Evolutionary conservation across 2,797 vertebrate species (phyloP).

Genomic region (Chelon auratus): DNA sequence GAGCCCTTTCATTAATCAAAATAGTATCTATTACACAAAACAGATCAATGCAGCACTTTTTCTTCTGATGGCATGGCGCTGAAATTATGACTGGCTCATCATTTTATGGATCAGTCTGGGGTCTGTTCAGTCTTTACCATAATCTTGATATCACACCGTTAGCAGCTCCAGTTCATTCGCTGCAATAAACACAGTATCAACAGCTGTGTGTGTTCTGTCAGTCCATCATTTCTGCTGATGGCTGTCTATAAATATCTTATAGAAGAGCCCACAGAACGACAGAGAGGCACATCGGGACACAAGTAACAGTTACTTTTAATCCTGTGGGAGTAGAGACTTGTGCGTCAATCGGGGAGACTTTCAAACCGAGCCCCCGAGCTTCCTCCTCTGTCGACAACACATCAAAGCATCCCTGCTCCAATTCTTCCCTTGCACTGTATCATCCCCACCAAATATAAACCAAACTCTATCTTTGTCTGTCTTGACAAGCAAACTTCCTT

Average conservation of each 20-base stretch:
- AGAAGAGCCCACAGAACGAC: conserved; percentile 30
- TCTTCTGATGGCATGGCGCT: not conserved
- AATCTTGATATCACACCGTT: conserved; percentile 20
- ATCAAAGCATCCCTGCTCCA: conserved; percentile 55
- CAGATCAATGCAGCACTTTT: conserved; percentile 2
- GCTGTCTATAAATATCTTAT: conserved; percentile 39
- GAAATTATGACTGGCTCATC: not conserved
- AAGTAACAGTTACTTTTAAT: conserved; percentile 49
- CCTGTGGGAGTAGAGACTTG: conserved; percentile 38
- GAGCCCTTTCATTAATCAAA: conserved; percentile 24
- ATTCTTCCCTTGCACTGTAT: conserved; percentile 53
- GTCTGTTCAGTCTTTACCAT: not conserved
- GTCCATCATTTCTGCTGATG: conserved; percentile 33
- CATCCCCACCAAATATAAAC: conserved; percentile 40
- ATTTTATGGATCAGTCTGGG: conserved; percentile 4
- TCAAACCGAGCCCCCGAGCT: conserved; percentile 49
- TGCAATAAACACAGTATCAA: conserved; percentile 19
- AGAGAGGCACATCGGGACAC: conserved; percentile 48
- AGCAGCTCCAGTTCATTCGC: conserved; percentile 16
- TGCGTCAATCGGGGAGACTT: conserved; percentile 49
- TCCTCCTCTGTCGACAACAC: conserved; percentile 55
- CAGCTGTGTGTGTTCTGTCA: conserved; percentile 15
- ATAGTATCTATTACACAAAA: not conserved
- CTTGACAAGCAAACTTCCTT: conserved; percentile 29
- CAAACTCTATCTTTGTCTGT: conserved; percentile 41